phyloP scores from a whole-genome alignment of 2,888 invertebrate species.

The Scrobipalpa atriplicella region DNA sequence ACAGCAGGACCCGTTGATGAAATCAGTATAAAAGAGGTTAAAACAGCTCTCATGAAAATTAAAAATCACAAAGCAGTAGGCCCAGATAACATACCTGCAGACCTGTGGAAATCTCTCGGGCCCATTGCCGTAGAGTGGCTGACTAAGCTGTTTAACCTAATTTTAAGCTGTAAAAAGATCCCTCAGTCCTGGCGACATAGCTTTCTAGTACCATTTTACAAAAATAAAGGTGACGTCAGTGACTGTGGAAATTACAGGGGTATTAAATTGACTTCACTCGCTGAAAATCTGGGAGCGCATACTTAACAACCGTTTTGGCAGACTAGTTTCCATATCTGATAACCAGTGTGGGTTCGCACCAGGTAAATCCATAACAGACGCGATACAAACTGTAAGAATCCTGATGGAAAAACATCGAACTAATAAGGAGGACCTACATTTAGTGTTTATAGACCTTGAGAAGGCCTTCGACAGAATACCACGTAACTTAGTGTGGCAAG shows the following conservation, averaged over 20 bases:
- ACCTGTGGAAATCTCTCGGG: constrained; percentile 28
- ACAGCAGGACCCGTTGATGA: constrained; percentile 11
- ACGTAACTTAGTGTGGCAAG: no score
- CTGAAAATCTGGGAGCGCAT: constrained; percentile 30
- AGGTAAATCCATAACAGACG: constrained; percentile 15
- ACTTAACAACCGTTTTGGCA: constrained; percentile 25
- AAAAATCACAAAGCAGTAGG: constrained; percentile 30
- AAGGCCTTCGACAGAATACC: no score
- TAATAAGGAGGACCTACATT: constrained; percentile 10
- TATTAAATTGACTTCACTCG: constrained; percentile 30
- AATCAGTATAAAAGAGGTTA: background rate
- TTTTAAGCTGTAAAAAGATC: background rate
- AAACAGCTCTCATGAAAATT: background rate
- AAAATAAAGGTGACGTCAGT: constrained; percentile 30
- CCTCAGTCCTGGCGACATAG: constrained; percentile 24
- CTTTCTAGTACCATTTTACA: constrained; percentile 27
- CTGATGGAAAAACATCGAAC: background rate
- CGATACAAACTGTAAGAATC: no score
- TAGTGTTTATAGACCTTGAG: constrained; percentile 11
- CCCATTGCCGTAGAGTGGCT: constrained; percentile 2
- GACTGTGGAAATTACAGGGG: constrained; percentile 28
- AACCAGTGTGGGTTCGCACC: constrained; percentile 32
- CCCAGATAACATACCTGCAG: constrained; percentile 28
- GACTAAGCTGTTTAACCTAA: background rate
- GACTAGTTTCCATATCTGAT: constrained; percentile 25